These are phyloP conservation scores for Xiphophorus hellerii DNA, from an alignment of 2,113 vertebrate genomes.

Conservation along the genomic window DNA sequence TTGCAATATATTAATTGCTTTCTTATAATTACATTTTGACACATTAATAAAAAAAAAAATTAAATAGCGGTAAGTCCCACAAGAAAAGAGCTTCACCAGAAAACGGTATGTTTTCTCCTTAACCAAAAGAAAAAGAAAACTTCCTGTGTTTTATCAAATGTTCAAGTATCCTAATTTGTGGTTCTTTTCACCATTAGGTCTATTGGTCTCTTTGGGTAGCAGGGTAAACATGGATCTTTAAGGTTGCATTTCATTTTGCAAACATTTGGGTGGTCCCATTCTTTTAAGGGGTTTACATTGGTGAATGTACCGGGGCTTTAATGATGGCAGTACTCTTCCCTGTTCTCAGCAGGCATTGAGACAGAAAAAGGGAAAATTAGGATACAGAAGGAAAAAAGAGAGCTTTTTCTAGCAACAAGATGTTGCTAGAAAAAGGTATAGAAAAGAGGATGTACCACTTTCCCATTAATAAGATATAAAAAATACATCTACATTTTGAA, in stretches of 20 bases:
- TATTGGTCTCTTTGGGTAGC: conserved; percentile 49
- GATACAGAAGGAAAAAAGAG: conserved; percentile 2
- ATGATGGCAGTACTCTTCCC: conserved; percentile 46
- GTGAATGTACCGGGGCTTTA: conserved; percentile 50
- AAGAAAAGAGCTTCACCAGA: conserved; percentile 35
- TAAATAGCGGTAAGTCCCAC: conserved; percentile 16
- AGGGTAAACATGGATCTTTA: conserved; percentile 50
- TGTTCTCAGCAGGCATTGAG: conserved; percentile 40
- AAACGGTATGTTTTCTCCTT: conserved; percentile 36
- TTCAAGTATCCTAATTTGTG: conserved; percentile 52
- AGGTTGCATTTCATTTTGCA: conserved; percentile 57
- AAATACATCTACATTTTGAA: conserved; percentile 27
- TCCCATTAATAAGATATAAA: conserved; percentile 18
- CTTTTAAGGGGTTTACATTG: conserved; percentile 43
- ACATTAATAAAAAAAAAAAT: background rate
- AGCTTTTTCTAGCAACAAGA: conserved; percentile 13
- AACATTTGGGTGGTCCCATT: conserved; percentile 64
- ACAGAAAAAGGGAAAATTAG: conserved; percentile 22
- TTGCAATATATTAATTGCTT: background rate
- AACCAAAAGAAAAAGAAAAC: conserved; percentile 43
- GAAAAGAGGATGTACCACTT: conserved; percentile 8
- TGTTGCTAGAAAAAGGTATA: background rate
- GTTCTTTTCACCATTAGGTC: conserved; percentile 26
- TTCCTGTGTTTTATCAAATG: conserved; percentile 35
- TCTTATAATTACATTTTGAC: background rate